Evolutionary conservation across 1,140 invertebrate species (phyloP), one percentile per base, ranked within the genome.

Genomic region (Meteorus sp.): DNA sequence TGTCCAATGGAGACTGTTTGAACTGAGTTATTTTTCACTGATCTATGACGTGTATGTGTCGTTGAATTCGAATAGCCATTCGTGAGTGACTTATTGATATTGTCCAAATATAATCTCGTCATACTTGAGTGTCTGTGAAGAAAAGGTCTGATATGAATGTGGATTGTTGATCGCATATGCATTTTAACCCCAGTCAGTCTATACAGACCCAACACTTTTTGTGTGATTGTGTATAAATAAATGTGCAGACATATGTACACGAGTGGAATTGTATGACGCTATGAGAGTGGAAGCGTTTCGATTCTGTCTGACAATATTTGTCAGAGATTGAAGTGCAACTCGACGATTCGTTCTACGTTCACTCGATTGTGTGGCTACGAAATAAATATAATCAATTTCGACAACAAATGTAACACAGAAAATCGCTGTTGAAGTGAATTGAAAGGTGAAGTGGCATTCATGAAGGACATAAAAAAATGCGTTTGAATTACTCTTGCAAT

Each of bases 231-330:
- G 11, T 39, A 39, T 39, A 39, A n/a, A 48, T 27, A 25, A 27
- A 3, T 6, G 41, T 1, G 20, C 5, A 45, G 45, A 25, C 19
- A 27, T 23, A 19, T 15, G 13, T 52, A 31, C 25, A 52, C 50
- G 44, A 37, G 29, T 29, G 15, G 29, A 44, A 27, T 15, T 43
- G 43, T 47, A n/a, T n/a, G n/a, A n/a, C n/a, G n/a, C n/a, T 20
- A 25, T 9, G 19, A 37, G 27, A 50, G 37, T n/a, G 50, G 33
- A 37, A 22, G 33, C 13, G 35, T 47, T 57, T 57, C 45, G 55
- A 57, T 57, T 57, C 50, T 57, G 29, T 48, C 29, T 3, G 55
- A 50, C 55, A 50, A 48, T 57, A 57, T 57, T 57, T 57, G 44
- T 47, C 29, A 31, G 50, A 45, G 27, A 57, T 17, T 8, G 25